A percentile compares a stretch with the other conserved stretches of the same genome.
phyloP scores from a whole-genome alignment of 2,113 vertebrate species.

The Prietella phreatophila region DNA sequence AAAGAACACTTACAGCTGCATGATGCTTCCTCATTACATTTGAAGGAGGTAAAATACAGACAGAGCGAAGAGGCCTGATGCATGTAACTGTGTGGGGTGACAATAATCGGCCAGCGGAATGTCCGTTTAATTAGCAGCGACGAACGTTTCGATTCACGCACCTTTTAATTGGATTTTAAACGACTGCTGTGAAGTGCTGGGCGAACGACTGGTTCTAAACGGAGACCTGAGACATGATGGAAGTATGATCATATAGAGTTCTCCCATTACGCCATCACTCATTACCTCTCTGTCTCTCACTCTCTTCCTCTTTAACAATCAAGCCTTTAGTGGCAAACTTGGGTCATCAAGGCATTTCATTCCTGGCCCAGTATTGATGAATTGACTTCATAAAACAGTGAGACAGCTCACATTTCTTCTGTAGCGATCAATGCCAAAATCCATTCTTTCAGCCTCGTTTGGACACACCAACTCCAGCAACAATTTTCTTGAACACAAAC shows the following conservation, averaged over 20 bases:
- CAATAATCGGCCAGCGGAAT: constrained; percentile 4
- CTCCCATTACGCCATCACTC: background rate
- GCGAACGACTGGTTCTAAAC: background rate
- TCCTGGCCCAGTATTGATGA: constrained; percentile 65
- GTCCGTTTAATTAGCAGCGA: constrained; percentile 30
- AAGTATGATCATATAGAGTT: background rate
- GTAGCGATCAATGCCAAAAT: constrained; percentile 69
- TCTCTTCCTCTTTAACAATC: constrained; percentile 38
- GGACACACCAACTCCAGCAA: constrained; percentile 47
- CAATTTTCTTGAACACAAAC: background rate
- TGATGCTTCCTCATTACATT: constrained; percentile 2
- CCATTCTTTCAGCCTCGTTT: constrained; percentile 64
- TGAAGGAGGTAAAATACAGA: background rate
- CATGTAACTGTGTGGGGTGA: constrained; percentile 10
- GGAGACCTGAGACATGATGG: constrained; percentile 6
- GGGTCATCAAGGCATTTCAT: constrained; percentile 51
- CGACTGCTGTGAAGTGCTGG: background rate
- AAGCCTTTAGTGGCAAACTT: constrained; percentile 54
- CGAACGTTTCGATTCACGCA: constrained; percentile 14
- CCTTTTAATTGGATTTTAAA: constrained; percentile 22
- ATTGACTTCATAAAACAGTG: constrained; percentile 72
- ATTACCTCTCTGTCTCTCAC: too few relatives aligned
- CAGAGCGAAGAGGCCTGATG: constrained; percentile 1
- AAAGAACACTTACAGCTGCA: constrained; percentile 27
- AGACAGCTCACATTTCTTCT: constrained; percentile 65